Base-by-base conservation (phyloP, 2,113 vertebrate species). In the Danionella cerebrum region DNA sequence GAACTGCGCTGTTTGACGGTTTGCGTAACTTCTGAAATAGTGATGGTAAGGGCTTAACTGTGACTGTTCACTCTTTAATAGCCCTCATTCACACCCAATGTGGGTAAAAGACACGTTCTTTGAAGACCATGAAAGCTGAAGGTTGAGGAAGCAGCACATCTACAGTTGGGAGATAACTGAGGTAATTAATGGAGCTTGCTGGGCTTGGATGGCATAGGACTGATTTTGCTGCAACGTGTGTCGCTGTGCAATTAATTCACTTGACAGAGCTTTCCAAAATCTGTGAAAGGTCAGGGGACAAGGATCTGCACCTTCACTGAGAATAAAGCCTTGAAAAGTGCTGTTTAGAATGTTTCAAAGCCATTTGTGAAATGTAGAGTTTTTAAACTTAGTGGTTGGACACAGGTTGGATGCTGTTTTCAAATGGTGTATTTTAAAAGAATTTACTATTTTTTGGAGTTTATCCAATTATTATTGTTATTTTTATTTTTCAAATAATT, bases 171-270 rank as follows among this genome's bases (percentile, higher is more conserved):
- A 60, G 13, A 45, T 58, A 54, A 42, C 62, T 66, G 53, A 74
- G 65, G 72, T 74, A 70, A 65, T 74, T 70, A 74, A 74, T 74
- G 72, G 51, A 68, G 53, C 67, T 65, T 50, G 51, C 38, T 70
- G 53, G 47, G 72, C 18, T 57, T 58, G 67, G 58, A 60, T 66
- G 67, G 53, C 31, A 22, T 66, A 58, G 67, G 66, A 73, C 58
- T 51, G 45, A 50, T 53, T 31, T 59, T 57, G 51, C 66, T 57
- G 42, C 71, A 50, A 44, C 25, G 12, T 39, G 54, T 70, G 72
- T 50, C 62, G 59, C 54, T 1, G 16, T 50, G 47, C 67, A 25
- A 70, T 66, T 66, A 65, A 70, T 74, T 70, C 22, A 60, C n/a
- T 66, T 74, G 72, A 70, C 67, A 74, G 38, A 47, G 29, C 38